Evolutionary conservation across 2,888 invertebrate genomes (phyloP), one percentile per base, ranked within the genome.

Genomic region (Harpagoxenus sublaevis): DNA sequence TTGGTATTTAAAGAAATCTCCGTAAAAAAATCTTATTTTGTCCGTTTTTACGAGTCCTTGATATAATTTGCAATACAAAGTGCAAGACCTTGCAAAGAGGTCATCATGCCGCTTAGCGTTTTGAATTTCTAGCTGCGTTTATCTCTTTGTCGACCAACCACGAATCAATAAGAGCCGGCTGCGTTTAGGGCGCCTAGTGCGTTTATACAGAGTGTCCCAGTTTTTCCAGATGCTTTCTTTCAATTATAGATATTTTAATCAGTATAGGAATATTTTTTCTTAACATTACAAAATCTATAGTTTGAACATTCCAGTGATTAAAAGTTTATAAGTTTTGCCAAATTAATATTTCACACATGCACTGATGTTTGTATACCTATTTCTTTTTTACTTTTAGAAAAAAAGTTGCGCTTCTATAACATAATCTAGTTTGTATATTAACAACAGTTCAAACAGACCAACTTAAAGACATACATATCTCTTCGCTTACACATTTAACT

Each of bases 161-260:
- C 84, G 92, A 92, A 94, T 94, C 94, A 93, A 94, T 94, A 94
- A 93, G 89, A 91, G 85, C 92, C 91, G 89, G 88, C 89, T 93
- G 92, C 92, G 91, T 93, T 92, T 90, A 88, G 88, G 92, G 91
- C 90, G 91, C 92, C 91, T 91, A 91, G 92, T 92, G 90, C 91
- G 89, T 84, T 83, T 45, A 63, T 74, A 31, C 35, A 62, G 39
- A 55, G 53, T 66, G 35, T 60, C 66, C 28, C 70, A 63, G 60
- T 79, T 84, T 85, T 81, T 82, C 45, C 75, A 15, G 5, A n/a
- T 39, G 12, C 6, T 48, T 45, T 0, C 31, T n/a, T 45, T 55
- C 18, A 39, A 39, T 18, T 10, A 63, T n/a, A n/a, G 9, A 62
- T 48, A 1, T 35, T 68, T 68, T 8, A 55, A 53, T n/a, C 3